Conservation (phyloP, 2,797 vertebrate genomes). For the Spondyliosoma cantharus region DNA sequence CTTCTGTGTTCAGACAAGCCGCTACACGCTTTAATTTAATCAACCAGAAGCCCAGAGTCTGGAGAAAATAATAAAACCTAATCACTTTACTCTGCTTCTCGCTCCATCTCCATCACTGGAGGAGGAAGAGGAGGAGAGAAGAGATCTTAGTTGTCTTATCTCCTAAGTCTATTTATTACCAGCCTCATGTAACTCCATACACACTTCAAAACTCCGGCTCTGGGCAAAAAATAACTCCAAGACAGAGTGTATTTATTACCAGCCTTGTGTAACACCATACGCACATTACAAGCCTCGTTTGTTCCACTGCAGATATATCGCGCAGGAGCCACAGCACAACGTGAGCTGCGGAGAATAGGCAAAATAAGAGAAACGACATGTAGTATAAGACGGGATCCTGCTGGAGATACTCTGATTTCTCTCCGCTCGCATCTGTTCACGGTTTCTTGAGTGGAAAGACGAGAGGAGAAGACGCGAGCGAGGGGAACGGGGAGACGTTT, state of each 20-base stretch:
- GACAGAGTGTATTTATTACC: slow-evolving; percentile 56
- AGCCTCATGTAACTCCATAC: slow-evolving; percentile 57
- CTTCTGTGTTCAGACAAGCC: slow-evolving; percentile 70
- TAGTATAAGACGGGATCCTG: neutral
- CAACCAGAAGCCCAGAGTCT: slow-evolving; percentile 66
- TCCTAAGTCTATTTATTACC: slow-evolving; percentile 68
- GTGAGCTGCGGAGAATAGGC: neutral
- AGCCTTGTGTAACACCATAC: slow-evolving; percentile 36
- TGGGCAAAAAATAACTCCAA: slow-evolving; percentile 55
- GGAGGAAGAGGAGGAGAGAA: slow-evolving; percentile 50
- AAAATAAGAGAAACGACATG: slow-evolving; percentile 2
- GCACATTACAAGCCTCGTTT: slow-evolving; percentile 36
- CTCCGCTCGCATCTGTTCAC: neutral
- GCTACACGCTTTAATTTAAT: slow-evolving; percentile 75
- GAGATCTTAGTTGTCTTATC: slow-evolving; percentile 58
- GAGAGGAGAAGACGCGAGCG: neutral
- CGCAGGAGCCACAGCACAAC: neutral
- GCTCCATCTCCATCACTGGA: slow-evolving; percentile 60
- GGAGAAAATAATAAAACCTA: slow-evolving; percentile 76
- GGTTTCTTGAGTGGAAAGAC: neutral
- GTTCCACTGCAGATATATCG: slow-evolving; percentile 28
- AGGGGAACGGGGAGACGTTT: neutral
- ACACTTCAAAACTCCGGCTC: slow-evolving; percentile 56
- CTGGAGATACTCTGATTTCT: slow-evolving; percentile 7
- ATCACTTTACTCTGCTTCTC: slow-evolving; percentile 66